Evolutionary conservation across 2,113 vertebrate genomes (phyloP).

Genomic region (Syngnathus typhle): DNA sequence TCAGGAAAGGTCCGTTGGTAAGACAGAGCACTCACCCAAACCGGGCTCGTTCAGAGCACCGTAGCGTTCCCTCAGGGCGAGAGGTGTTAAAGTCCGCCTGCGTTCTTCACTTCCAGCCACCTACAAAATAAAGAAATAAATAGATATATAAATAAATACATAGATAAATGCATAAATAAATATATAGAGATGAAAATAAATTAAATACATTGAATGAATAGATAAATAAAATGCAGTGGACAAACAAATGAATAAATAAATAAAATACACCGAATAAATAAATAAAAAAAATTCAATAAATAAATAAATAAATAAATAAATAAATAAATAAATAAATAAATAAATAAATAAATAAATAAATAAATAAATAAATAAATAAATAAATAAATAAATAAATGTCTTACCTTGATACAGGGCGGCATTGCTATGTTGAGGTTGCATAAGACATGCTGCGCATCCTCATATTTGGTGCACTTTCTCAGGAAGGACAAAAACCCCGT

Average conservation of each 20-base stretch:
- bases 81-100: slow-evolving; percentile 82
- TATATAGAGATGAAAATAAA: background rate
- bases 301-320: too few species aligned
- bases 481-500: slow-evolving; percentile 88
- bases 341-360: background rate
- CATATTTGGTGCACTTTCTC: slow-evolving; percentile 93
- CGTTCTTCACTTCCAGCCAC: slow-evolving; percentile 80
- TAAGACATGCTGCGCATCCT: slow-evolving; percentile 87
- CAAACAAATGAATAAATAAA: too few species aligned
- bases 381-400: background rate
- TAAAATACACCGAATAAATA: too few species aligned
- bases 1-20: slow-evolving; percentile 38
- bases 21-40: slow-evolving; percentile 71
- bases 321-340: too few species aligned
- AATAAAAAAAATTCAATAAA: too few species aligned
- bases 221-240: too few species aligned
- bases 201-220: too few species aligned
- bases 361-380: background rate
- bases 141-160: background rate
- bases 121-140: slow-evolving; percentile 54
- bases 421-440: slow-evolving; percentile 95
- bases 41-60: slow-evolving; percentile 82
- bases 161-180: background rate
- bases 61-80: slow-evolving; percentile 87
- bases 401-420: slow-evolving; percentile 90